phyloP scores from a whole-genome alignment of 2,113 vertebrate species.

The Tapirus terrestris region DNA sequence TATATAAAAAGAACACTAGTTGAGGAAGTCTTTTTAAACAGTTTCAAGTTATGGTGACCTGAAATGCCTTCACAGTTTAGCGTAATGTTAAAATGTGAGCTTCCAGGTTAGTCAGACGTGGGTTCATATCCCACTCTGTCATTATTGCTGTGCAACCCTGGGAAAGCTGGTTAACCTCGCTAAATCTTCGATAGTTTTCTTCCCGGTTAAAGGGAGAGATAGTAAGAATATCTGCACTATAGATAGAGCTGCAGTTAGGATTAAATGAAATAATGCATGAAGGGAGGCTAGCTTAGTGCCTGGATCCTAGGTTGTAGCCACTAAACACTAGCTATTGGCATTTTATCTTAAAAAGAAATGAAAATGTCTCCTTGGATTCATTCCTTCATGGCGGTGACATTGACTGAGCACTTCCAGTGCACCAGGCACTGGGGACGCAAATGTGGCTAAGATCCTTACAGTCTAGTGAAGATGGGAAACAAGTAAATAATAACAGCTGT shows the following conservation, averaged over 20 bases:
- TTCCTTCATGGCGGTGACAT: not conserved
- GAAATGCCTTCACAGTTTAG: not conserved
- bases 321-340: not conserved
- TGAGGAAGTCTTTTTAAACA: not conserved
- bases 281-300: not conserved
- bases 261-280: not conserved
- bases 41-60: not conserved
- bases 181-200: not conserved
- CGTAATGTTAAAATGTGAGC: not conserved
- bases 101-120: not conserved
- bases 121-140: not conserved
- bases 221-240: not conserved
- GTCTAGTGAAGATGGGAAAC: not conserved
- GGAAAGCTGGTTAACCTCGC: not conserved
- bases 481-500: not conserved
- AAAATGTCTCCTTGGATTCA: not conserved
- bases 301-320: not conserved
- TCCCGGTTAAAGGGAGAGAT: not conserved
- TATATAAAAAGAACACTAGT: not conserved
- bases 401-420: not conserved
- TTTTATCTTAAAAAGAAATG: not conserved
- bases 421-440: fast-evolving
- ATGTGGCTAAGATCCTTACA: not conserved
- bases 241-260: not conserved
- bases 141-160: not conserved